phyloP scores from a whole-genome alignment of 2,113 vertebrate genomes.

The Ictalurus punctatus region DNA sequence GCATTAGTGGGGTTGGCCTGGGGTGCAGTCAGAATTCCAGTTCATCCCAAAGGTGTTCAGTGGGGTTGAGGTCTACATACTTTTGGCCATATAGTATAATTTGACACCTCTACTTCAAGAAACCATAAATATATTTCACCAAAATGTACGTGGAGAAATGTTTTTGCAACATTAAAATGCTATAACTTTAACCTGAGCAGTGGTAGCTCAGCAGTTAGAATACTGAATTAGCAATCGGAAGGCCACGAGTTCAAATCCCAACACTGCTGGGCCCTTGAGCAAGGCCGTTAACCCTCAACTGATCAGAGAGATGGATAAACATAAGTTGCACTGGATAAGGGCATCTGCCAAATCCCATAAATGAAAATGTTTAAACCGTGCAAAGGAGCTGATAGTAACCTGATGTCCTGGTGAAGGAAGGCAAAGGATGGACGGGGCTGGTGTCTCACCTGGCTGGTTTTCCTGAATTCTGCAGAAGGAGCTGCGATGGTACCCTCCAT shows the following conservation, averaged over 20 bases:
- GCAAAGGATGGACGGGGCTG: background rate
- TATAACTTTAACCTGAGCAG: background rate
- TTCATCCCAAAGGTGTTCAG: background rate
- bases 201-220: too few species aligned
- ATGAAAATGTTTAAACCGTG: background rate
- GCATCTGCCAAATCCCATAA: too few species aligned
- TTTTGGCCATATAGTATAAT: background rate
- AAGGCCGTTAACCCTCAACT: too few species aligned
- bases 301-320: too few species aligned
- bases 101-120: background rate
- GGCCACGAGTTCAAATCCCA: too few species aligned
- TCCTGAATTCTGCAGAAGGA: slow-evolving; percentile 88
- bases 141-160: too few species aligned
- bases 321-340: too few species aligned
- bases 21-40: background rate
- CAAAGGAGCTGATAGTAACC: background rate
- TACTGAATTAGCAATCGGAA: too few species aligned
- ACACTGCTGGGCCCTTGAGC: too few species aligned
- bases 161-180: background rate
- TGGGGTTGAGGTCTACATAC: background rate
- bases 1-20: background rate
- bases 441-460: slow-evolving; percentile 88
- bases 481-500: slow-evolving; percentile 92
- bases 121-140: background rate
- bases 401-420: background rate